These are phyloP conservation scores for Cherax destructor DNA, from an alignment of 1,140 invertebrate species.

Conservation along the genomic window DNA sequence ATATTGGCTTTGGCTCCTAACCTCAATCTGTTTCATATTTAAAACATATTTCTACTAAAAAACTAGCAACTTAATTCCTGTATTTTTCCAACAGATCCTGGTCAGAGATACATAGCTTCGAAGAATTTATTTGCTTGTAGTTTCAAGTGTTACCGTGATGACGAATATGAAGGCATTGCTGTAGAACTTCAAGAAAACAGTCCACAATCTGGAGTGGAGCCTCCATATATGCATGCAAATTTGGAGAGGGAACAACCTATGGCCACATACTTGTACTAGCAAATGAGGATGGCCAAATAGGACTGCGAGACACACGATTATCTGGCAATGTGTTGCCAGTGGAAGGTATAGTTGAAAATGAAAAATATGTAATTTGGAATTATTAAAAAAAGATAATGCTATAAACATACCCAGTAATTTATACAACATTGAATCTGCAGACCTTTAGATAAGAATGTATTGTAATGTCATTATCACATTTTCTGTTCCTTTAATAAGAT, in stretches of 20 bases:
- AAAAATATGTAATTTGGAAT: too few species aligned
- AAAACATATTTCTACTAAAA: too few species aligned
- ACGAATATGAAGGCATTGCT: constrained; percentile 30
- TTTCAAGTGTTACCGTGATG: constrained; percentile 40
- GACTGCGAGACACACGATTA: constrained; percentile 34
- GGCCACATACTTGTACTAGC: constrained; percentile 55
- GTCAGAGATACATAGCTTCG: constrained; percentile 14
- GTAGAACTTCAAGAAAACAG: neutral
- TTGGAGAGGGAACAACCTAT: constrained; percentile 38
- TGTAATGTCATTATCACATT: too few species aligned
- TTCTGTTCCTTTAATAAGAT: too few species aligned
- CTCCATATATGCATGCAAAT: constrained; percentile 56
- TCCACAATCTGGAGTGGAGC: neutral
- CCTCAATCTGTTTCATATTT: too few species aligned
- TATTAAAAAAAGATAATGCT: too few species aligned
- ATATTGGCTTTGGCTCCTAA: too few species aligned
- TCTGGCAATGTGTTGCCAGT: constrained; percentile 5
- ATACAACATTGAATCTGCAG: too few species aligned
- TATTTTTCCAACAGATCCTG: constrained; percentile 24
- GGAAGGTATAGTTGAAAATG: constrained; percentile 7
- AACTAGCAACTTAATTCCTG: neutral
- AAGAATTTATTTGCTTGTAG: constrained; percentile 34
- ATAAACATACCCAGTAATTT: neutral
- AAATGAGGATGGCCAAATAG: constrained; percentile 46
- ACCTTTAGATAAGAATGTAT: too few species aligned